phyloP scores from a whole-genome alignment of 2,113 vertebrate species.

The Clarias magur region DNA sequence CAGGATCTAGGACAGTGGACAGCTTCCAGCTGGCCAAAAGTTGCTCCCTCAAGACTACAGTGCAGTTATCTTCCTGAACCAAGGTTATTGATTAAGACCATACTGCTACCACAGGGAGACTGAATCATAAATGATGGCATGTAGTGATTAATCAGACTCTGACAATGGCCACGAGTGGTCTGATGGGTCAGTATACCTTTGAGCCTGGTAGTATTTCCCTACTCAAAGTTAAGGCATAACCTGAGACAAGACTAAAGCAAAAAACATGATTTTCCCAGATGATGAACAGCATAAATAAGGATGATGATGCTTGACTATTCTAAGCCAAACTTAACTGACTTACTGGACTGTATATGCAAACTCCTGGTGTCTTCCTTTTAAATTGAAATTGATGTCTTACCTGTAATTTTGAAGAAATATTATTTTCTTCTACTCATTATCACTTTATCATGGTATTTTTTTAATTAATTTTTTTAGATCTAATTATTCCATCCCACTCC shows the following conservation, averaged over 20 bases:
- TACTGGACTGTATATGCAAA: too few species aligned
- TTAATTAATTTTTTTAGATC: not conserved
- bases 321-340: not conserved
- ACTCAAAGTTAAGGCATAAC: not conserved
- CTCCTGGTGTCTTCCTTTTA: not conserved
- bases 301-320: slow-evolving; percentile 58
- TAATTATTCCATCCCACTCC: not conserved
- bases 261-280: not conserved
- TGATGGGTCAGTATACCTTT: slow-evolving; percentile 29
- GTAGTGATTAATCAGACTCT: slow-evolving; percentile 61
- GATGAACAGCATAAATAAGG: slow-evolving; percentile 48
- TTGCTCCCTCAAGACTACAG: slow-evolving; percentile 35
- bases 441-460: not conserved
- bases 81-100: slow-evolving; percentile 67
- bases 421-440: not conserved
- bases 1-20: slow-evolving; percentile 70
- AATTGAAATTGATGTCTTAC: not conserved
- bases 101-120: slow-evolving; percentile 59
- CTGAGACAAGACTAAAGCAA: not conserved
- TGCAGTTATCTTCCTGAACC: slow-evolving; percentile 61
- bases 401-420: not conserved
- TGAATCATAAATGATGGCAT: slow-evolving; percentile 69
- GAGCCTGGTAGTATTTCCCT: slow-evolving; percentile 30
- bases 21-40: slow-evolving; percentile 66
- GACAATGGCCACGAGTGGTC: slow-evolving; percentile 40